A percentile compares a stretch with the other conserved stretches of the same genome.
Evolutionary conservation across 1,140 invertebrate genomes (phyloP).

Genomic region (Drosophila bocqueti): DNA sequence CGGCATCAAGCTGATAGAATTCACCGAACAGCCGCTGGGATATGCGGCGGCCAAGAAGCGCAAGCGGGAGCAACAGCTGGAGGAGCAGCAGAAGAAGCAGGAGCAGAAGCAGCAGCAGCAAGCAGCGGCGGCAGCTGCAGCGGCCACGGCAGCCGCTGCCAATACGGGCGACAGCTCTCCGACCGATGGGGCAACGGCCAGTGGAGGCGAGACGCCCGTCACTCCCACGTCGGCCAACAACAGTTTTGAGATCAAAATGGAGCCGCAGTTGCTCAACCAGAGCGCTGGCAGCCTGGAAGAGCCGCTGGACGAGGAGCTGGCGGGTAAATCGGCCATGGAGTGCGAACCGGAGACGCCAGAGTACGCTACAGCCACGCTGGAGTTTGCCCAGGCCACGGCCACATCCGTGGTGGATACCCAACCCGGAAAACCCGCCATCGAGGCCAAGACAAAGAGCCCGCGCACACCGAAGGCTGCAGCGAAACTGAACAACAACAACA

Average conservation of each 20-base stretch:
- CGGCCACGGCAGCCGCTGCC: constrained; percentile 45
- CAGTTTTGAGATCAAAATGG: constrained; percentile 79
- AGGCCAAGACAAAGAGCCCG: constrained; percentile 42
- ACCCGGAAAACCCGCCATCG: constrained; percentile 13
- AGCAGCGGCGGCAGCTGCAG: constrained; percentile 84
- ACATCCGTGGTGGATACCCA: constrained; percentile 24
- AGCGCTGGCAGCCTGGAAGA: constrained; percentile 68
- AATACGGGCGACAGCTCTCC: constrained; percentile 68
- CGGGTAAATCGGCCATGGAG: constrained; percentile 78
- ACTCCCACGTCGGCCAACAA: constrained; percentile 71
- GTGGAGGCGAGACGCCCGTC: constrained; percentile 55
- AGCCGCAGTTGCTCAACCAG: constrained; percentile 68
- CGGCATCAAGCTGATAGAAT: constrained; percentile 96
- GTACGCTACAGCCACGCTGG: constrained; percentile 75
- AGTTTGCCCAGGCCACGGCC: constrained; percentile 60
- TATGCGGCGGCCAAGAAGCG: constrained; percentile 88
- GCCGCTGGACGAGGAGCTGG: constrained; percentile 61
- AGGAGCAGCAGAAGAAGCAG: constrained; percentile 91
- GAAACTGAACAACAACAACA: constrained; percentile 71
- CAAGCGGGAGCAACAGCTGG: constrained; percentile 89
- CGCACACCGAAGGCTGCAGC: constrained; percentile 50
- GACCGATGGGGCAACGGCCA: constrained; percentile 39
- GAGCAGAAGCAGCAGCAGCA: constrained; percentile 87
- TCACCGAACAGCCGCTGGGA: constrained; percentile 94
- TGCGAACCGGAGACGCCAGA: constrained; percentile 83